Evolutionary conservation across 1,140 invertebrate genomes (phyloP).

Genomic region (Globodera ellingtonae): DNA sequence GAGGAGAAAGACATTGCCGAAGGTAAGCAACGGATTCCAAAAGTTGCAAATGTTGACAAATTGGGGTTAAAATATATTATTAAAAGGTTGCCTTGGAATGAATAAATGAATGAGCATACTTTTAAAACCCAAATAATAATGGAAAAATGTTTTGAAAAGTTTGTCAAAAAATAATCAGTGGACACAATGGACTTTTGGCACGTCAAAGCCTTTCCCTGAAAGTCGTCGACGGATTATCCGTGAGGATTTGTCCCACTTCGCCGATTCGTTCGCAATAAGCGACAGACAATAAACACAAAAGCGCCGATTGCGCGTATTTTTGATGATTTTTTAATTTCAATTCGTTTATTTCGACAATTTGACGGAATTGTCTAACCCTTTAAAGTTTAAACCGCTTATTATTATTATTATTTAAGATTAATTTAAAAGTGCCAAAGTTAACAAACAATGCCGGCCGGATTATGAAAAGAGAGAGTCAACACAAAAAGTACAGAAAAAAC

Average conservation of each 20-base stretch:
- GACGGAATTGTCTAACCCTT: not conserved
- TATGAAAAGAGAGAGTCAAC: no score
- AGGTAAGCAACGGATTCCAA: constrained; percentile 15
- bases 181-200: not conserved
- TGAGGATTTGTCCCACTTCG: not conserved
- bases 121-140: not conserved
- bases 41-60: constrained; percentile 19
- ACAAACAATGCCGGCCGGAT: no score
- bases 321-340: not conserved
- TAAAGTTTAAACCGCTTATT: not conserved
- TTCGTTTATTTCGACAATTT: no score
- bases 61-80: not conserved
- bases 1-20: constrained; percentile 27
- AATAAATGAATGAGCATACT: not conserved
- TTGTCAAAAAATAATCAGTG: not conserved
- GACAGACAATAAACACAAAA: not conserved
- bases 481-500: no score
- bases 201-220: no score
- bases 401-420: no score
- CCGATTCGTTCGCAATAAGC: not conserved
- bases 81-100: no score
- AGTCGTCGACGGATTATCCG: no score
- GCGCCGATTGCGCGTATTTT: not conserved
- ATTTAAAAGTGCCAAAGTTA: no score
- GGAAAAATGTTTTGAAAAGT: not conserved